phyloP scores from a whole-genome alignment of 2,797 vertebrate species.

The Xiphorhynchus erythropygius region DNA sequence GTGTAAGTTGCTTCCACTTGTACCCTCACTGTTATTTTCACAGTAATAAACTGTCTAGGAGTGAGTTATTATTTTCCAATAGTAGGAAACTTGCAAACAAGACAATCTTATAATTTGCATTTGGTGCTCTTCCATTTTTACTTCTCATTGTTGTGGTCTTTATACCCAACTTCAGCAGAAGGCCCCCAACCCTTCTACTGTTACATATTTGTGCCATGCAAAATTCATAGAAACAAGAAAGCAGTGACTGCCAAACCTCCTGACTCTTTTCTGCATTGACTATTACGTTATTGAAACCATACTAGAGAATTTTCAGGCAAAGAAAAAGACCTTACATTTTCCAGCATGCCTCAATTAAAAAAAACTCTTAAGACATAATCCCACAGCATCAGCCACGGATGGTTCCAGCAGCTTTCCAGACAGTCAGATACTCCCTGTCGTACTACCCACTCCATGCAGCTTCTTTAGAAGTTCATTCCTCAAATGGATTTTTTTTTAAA shows the following conservation, averaged over 20 bases:
- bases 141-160: background rate
- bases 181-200: background rate
- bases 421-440: background rate
- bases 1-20: background rate
- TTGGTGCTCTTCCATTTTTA: background rate
- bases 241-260: background rate
- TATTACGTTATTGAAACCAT: background rate
- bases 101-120: background rate
- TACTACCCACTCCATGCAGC: background rate
- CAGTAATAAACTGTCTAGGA: background rate
- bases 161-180: background rate
- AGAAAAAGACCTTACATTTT: background rate
- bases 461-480: background rate
- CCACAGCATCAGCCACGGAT: background rate
- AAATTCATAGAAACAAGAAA: background rate
- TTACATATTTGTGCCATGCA: background rate
- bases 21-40: background rate
- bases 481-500: fast-evolving
- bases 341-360: background rate
- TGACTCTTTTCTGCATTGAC: background rate
- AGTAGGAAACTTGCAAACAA: background rate
- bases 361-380: background rate
- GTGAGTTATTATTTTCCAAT: background rate
- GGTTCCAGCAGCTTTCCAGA: background rate
- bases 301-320: background rate